A percentile compares a stretch with the other conserved stretches of the same genome.
Conservation (phyloP, 1,140 invertebrate genomes). For the Sycophaga agraensis region DNA sequence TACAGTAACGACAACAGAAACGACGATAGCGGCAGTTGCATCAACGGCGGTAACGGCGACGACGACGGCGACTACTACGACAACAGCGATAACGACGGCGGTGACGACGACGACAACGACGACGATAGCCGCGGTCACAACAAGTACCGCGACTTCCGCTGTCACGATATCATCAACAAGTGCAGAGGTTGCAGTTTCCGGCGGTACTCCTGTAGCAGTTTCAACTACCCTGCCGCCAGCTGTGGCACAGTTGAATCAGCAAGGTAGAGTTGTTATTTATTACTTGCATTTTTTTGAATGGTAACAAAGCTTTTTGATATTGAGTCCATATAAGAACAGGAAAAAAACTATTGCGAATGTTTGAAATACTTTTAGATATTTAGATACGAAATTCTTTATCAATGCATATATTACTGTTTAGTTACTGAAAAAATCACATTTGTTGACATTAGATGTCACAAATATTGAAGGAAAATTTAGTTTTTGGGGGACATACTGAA, state of each 20-base stretch:
- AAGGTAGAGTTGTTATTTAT: conserved; percentile 58
- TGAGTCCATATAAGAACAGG: too few species aligned
- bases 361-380: too few species aligned
- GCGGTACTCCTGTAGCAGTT: conserved; percentile 65
- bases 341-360: too few species aligned
- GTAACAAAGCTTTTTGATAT: neutral
- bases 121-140: neutral
- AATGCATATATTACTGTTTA: too few species aligned
- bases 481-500: too few species aligned
- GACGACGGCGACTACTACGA: neutral
- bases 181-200: conserved; percentile 66
- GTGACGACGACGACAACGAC: neutral
- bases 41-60: neutral
- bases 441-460: too few species aligned
- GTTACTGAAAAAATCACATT: too few species aligned
- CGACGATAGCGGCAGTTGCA: neutral
- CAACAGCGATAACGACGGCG: neutral
- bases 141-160: neutral
- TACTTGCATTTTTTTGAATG: neutral
- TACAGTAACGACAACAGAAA: neutral
- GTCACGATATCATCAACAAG: conserved; percentile 30
- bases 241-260: conserved; percentile 62
- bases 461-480: too few species aligned
- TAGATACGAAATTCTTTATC: too few species aligned
- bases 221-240: conserved; percentile 64